Evolutionary conservation across 1,140 invertebrate genomes (phyloP).

Genomic region (Pseudomyrmex concolor): DNA sequence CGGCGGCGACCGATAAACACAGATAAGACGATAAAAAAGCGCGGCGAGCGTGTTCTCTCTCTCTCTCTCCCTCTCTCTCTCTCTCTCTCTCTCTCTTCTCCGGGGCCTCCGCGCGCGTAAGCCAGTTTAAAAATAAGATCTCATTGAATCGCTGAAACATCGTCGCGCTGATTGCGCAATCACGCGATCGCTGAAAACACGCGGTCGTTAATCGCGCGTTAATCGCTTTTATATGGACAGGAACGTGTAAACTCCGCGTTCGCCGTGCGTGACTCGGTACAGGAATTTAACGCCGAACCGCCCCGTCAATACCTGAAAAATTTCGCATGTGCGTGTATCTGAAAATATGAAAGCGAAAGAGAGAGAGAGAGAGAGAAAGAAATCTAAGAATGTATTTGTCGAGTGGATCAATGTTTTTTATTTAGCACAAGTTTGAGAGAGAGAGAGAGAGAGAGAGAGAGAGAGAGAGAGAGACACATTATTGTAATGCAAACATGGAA

Average conservation of each 20-base stretch:
- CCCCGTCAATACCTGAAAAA: constrained; percentile 1
- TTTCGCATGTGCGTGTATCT: not conserved
- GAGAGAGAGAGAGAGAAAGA: no score
- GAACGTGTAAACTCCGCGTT: constrained; percentile 41
- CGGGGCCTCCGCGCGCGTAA: constrained; percentile 2
- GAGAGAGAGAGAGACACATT: no score
- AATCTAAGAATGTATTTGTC: no score
- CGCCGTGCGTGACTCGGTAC: constrained; percentile 26
- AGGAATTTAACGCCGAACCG: not conserved
- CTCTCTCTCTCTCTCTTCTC: no score
- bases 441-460: no score
- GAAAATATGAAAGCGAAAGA: not conserved
- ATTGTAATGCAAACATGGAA: no score
- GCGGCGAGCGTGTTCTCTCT: not conserved
- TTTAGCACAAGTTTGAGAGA: no score
- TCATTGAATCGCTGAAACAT: constrained; percentile 55
- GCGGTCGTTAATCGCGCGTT: constrained; percentile 58
- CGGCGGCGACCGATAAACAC: constrained; percentile 35
- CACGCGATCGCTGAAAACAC: constrained; percentile 55
- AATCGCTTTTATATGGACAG: constrained; percentile 48
- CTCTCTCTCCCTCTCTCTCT: no score
- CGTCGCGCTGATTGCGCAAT: constrained; percentile 55
- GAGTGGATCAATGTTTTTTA: no score
- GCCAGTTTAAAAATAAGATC: constrained; percentile 46
- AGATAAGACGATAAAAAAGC: constrained; percentile 53